A percentile compares a stretch with the other conserved stretches of the same genome.
These are phyloP conservation scores for Netelia inedita DNA, from an alignment of 2,888 invertebrate genomes.

Conservation along the genomic window DNA sequence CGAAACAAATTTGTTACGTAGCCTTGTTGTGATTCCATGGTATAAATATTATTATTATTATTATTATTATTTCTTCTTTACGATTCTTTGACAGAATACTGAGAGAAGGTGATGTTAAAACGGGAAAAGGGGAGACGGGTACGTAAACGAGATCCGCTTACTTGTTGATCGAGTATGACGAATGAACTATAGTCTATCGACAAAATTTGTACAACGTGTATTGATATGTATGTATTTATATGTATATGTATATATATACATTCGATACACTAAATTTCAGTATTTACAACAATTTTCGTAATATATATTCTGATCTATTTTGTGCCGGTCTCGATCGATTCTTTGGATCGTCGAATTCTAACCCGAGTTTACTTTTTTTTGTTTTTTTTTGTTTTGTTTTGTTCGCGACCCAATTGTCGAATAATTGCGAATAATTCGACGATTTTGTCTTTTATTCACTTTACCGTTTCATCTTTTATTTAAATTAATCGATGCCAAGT, in stretches of 20 bases:
- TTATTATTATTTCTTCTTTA: conserved; percentile 2
- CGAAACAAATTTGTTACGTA: conserved; percentile 15
- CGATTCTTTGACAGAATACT: not conserved
- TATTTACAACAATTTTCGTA: conserved; percentile 7
- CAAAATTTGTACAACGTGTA: conserved; percentile 9
- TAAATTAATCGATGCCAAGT: too few relatives aligned
- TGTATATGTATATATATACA: too few relatives aligned
- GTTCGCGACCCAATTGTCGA: too few relatives aligned
- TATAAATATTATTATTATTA: not conserved
- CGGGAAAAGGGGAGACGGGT: not conserved
- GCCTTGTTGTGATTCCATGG: conserved; percentile 16
- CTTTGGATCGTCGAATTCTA: not conserved
- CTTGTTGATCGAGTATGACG: conserved; percentile 41
- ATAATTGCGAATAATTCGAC: too few relatives aligned
- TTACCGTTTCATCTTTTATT: too few relatives aligned
- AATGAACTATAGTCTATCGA: conserved; percentile 15
- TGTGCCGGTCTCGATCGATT: not conserved
- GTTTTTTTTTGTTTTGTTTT: too few relatives aligned
- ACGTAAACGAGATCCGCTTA: conserved; percentile 7
- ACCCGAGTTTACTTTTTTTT: not conserved
- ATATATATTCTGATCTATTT: not conserved
- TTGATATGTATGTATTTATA: too few relatives aligned
- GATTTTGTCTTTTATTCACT: too few relatives aligned
- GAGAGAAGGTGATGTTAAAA: not conserved
- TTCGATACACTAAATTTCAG: conserved; percentile 27